These are phyloP conservation scores for Trichosurus vulpecula DNA, from an alignment of 2,797 vertebrate species.

Conservation along the genomic window DNA sequence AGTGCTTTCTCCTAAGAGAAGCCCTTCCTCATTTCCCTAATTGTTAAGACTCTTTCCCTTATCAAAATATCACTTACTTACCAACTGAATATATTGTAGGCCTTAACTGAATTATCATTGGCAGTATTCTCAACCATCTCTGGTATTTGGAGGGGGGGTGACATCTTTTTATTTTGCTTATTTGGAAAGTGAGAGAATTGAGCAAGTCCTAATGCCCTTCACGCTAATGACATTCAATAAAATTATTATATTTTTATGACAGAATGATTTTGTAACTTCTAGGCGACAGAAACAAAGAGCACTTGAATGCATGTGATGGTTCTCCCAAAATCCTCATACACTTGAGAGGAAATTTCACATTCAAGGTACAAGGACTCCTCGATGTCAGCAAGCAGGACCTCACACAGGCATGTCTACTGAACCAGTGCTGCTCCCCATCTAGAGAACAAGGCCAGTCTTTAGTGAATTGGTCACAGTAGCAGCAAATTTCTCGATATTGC, in stretches of 20 bases:
- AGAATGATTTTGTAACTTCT: background rate
- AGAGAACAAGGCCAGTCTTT: conserved; percentile 38
- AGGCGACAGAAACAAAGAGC: background rate
- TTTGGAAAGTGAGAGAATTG: background rate
- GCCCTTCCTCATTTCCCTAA: background rate
- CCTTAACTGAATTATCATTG: background rate
- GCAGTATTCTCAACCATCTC: background rate
- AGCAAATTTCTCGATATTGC: conserved; percentile 33
- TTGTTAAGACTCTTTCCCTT: background rate
- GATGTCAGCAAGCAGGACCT: background rate
- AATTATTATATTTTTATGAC: background rate
- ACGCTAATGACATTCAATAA: background rate
- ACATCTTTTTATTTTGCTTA: background rate
- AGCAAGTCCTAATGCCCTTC: background rate
- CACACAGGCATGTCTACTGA: background rate
- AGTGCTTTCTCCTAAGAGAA: background rate
- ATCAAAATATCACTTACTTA: background rate
- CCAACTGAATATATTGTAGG: background rate
- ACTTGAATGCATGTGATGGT: background rate
- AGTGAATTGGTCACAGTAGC: conserved; percentile 35
- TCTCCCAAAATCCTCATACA: background rate
- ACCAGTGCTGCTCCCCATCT: background rate
- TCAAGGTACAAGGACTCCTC: background rate
- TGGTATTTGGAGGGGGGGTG: background rate
- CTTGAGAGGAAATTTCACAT: background rate